Base-by-base conservation (phyloP, 2,888 invertebrate species). In the Luperina testacea region DNA sequence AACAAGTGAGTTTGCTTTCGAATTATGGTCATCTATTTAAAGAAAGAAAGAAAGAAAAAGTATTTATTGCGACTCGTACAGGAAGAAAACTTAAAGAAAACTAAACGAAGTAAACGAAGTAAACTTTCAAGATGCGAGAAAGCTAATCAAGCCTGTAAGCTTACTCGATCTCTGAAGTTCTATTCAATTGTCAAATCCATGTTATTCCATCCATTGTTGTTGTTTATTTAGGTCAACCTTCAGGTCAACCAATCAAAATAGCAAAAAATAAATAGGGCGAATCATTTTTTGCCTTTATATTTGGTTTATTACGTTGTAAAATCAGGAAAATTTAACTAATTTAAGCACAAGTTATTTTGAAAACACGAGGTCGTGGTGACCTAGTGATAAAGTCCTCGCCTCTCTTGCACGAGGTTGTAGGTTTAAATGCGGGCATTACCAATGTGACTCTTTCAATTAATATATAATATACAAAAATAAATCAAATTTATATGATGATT, bases 221-320 rank as follows among this genome's bases (percentile, higher is more conserved):
- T 65, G 45, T 68, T 24, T 72, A 72, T 68, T 32, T 68, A 68
- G 45, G 72, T 69, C 72, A 68, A 32, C 0, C 7, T 68, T 32
- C 48, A 68, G 45, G 72, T 69, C 72, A 68, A 32, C 0, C 7
- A 68, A 24, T 32, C 45, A 72, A 48, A 68, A 24, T 7, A 48
- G 68, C 24, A 24, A 24, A 48, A 72, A 72, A 65, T 15, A 42
- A 45, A 42, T 72, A 7, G 17, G 24, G 45, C 1, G 24, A 68
- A 45, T 48, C 4, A 68, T 48, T 72, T 48, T 69, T 68, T 4
- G 45, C 17, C 32, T 11, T 17, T 4, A 24, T 11, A 24, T 57
- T 70, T 59, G 20, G 9, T 45, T 72, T 6, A 53, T n/a, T 53
- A n/a, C 32, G 45, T 27, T 68, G 9, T 27, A 13, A 68, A 20